Base-by-base conservation (phyloP, 1,140 invertebrate genomes). In the Coptotermes formosanus region DNA sequence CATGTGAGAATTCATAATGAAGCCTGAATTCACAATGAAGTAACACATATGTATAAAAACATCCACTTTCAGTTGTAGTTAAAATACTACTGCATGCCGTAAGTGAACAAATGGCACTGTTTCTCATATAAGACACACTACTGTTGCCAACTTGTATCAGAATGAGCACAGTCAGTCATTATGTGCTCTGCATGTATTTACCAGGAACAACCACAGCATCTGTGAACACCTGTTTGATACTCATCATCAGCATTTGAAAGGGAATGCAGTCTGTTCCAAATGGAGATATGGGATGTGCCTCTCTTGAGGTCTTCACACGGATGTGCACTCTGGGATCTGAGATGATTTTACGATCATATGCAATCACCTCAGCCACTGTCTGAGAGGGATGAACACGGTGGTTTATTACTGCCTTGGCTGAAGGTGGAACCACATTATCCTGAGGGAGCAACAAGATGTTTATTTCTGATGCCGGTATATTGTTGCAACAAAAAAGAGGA, bases 301-400 rank as follows among this genome's bases (percentile, higher is more conserved):
- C 91, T 85, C 88, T 88, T 9, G 89, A 85, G 4, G 86, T 82
- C 38, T 90, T 85, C 2, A 92, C 88, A 82, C 88, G 88, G 16
- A 93, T 89, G 84, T 91, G 81, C 12, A 93, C 90, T 32, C 88
- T 87, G 7, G 90, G 90, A 89, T 94, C 93, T 87, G 90, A 90
- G 32, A 94, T 92, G 7, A 92, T 87, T 52, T 89, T 87, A 32
- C 88, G 88, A 87, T 94, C 92, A 90, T 91, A 91, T 64, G 91
- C 90, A 59, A 94, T 81, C 32, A 93, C 93, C 87, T 93, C 90
- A 87, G 91, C 87, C 14, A 92, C 87, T 52, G 90, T 90, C 89
- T 93, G 91, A 25, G 91, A 89, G 45, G 93, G 93, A 89, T 94
- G 92, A 75, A 93, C 91, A 85, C 93, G 90, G 87, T 94, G 93